phyloP scores from a whole-genome alignment of 1,140 invertebrate genomes.

The Bombus ignitus region DNA sequence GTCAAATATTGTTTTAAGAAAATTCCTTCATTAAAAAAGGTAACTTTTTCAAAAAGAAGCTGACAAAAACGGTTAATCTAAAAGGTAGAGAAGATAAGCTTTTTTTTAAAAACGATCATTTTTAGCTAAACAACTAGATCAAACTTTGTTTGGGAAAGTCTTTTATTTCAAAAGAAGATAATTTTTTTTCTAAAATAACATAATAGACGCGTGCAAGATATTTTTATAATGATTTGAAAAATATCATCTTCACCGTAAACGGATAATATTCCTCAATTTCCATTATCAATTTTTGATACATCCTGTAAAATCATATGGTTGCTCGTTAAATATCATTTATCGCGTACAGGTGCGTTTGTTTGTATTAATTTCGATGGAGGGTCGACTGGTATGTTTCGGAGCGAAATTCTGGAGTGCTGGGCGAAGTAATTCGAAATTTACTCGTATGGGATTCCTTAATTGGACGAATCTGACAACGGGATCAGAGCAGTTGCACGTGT shows the following conservation, averaged over 20 bases:
- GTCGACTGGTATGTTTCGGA: not conserved
- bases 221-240: not conserved
- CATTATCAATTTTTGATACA: not conserved
- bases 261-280: not conserved
- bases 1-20: not conserved
- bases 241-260: not conserved
- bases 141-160: too few relatives aligned
- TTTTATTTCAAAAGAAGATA: not conserved
- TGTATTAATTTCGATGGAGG: constrained; percentile 21
- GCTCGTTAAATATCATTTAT: constrained; percentile 19
- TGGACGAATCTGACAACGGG: constrained; percentile 10
- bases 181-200: not conserved
- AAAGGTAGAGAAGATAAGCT: too few relatives aligned
- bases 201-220: not conserved
- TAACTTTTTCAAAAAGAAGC: not conserved
- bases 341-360: not conserved
- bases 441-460: constrained; percentile 32
- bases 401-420: constrained; percentile 1
- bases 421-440: constrained; percentile 36
- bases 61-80: too few relatives aligned
- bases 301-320: not conserved
- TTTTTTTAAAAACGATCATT: too few relatives aligned
- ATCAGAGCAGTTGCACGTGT: not conserved
- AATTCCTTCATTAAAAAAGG: not conserved
- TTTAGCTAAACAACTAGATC: too few relatives aligned